Evolutionary conservation across 2,113 vertebrate genomes (phyloP), one percentile per base, ranked within the genome.

Genomic region (Barnardius zonarius): DNA sequence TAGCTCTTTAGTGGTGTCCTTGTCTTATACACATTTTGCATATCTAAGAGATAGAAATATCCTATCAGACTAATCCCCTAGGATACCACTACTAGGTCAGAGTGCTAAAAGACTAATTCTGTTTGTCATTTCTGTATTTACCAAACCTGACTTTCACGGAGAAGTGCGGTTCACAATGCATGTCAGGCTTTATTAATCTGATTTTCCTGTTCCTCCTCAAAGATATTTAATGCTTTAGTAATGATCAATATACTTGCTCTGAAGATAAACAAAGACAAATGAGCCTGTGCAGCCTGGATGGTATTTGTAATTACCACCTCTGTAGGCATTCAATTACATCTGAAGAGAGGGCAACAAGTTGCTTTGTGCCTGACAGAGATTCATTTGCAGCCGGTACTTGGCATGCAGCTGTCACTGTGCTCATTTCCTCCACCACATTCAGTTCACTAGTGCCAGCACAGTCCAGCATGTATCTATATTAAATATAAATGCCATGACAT

Each of bases 201-300:
- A 94, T 94, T 94, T 83, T 72, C 83, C 41, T 67, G 49, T 63
- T 95, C 92, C 80, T 79, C 83, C 88, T 80, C 73, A 20, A 91
- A 91, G 94, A 93, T 68, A 92, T 70, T 90, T 89, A 84, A 89
- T 92, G 83, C 78, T 70, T 91, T 95, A 57, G 92, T 61, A 86
- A 90, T 85, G 96, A 98, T 97, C 97, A 96, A 97, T 98, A 97
- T 49, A 75, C 88, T 81, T 69, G 35, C 67, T 90, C 92, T 67
- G 95, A 96, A 93, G 95, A 97, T 95, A 97, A 98, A 97, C 97
- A 97, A 96, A 97, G 97, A 97, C 96, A 97, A 97, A 98, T 94
- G 97, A 95, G 97, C 7, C 96, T 68, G 95, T 96, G 92, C 90
- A 94, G 95, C 88, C 85, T 33, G 91, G 93, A 93, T 85, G 72